Evolutionary conservation across 2,888 invertebrate species (phyloP), one percentile per base, ranked within the genome.

Genomic region (Pseudanteris insignis): DNA sequence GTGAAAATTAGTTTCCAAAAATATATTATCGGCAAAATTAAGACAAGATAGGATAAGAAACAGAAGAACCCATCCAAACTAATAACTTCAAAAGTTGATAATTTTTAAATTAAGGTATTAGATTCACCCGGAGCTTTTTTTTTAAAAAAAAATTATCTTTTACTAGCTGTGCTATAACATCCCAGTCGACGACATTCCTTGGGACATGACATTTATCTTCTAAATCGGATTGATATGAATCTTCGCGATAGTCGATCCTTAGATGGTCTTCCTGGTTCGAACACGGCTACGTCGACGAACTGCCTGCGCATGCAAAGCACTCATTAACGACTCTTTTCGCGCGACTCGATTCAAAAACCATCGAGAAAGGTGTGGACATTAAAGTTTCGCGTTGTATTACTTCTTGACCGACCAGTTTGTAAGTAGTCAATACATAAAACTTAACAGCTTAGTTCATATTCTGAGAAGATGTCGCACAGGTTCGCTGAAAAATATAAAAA

Each of bases 191-290:
- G 46, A 40, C 51, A 59, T 59, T 59, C 59, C 48, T 48, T 40
- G 41, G 41, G 28, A 24, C 18, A 7, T 33, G 29, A 47, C 47
- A 46, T 46, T 51, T 41, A 59, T 59, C 51, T 51, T 51, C 46
- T 44, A 47, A 53, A 47, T 53, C 53, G 51, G 41, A 47, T 7
- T 37, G 54, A 60, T 54, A 60, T 32, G 30, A 11, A 47, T 47
- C 40, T 43, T 53, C 53, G 36, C 40, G 47, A 53, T 47, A 47
- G 37, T 21, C 43, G 26, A 30, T 37, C 53, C 60, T 8, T 54
- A 60, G 48, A 60, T 54, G 60, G 60, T 60, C 60, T 60, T 60
- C 60, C 60, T 60, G 60, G 43, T 60, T 59, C 18, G 24, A 14
- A 33, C 44, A 30, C 53, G 47, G 47, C 36, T 46, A 41, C 47